These are phyloP conservation scores for Ostrea edulis DNA, from an alignment of 1,140 invertebrate species.

Conservation along the genomic window DNA sequence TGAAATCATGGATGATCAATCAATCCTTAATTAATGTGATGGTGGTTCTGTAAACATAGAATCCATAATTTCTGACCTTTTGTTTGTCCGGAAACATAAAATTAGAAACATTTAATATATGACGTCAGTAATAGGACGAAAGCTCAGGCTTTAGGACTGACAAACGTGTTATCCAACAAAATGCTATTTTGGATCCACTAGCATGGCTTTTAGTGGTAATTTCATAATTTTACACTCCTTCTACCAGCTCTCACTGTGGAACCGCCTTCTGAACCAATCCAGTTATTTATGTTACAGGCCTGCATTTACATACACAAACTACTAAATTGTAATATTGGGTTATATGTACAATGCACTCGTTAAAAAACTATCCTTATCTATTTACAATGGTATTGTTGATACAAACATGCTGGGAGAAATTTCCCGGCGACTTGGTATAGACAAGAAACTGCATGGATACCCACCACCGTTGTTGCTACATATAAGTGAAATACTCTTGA, in stretches of 20 bases:
- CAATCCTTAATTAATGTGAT: conserved; percentile 28
- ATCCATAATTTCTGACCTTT: neutral
- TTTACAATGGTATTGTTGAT: neutral
- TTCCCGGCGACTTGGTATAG: neutral
- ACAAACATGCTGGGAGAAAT: neutral
- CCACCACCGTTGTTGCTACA: neutral
- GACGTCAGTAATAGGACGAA: neutral
- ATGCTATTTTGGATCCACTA: conserved; percentile 7
- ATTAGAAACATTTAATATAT: conserved; percentile 16
- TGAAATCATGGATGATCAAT: conserved; percentile 29
- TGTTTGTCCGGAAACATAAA: conserved; percentile 33
- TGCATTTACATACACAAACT: neutral
- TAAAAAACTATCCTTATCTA: neutral
- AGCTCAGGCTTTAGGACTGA: neutral
- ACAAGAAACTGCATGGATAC: neutral
- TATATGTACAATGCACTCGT: too few species aligned
- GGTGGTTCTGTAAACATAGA: neutral
- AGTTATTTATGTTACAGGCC: neutral
- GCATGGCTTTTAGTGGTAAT: neutral
- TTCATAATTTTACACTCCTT: neutral
- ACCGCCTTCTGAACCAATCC: neutral
- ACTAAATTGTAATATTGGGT: too few species aligned
- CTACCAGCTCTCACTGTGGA: neutral
- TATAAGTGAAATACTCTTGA: neutral
- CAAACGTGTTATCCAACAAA: neutral